Evolutionary conservation across 2,113 vertebrate species (phyloP).

Genomic region (Prunella fulvescens): DNA sequence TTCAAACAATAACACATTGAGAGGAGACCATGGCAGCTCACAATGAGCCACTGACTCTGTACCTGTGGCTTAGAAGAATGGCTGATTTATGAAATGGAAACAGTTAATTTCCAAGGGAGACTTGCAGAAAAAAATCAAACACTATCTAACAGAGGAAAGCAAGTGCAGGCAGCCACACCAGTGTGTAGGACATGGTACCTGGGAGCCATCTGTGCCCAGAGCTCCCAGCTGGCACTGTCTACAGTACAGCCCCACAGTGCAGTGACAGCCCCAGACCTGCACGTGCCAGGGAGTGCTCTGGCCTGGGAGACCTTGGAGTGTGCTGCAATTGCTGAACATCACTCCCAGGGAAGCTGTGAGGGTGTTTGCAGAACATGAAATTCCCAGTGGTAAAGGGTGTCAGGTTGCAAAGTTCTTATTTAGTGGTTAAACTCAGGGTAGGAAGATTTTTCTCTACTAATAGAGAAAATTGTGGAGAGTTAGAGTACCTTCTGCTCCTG

Average conservation of each 20-base stretch:
- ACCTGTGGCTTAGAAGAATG: not conserved
- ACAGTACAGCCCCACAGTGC: rapidly evolving
- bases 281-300: rapidly evolving
- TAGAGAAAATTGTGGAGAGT: not conserved
- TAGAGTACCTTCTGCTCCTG: not conserved
- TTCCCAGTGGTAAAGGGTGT: not conserved
- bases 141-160: not conserved
- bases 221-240: not conserved
- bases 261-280: not conserved
- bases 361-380: not conserved
- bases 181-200: rapidly evolving
- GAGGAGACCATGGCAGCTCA: not conserved
- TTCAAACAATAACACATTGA: not conserved
- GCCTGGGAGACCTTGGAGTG: not conserved
- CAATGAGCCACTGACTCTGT: not conserved
- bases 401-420: not conserved
- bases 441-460: not conserved
- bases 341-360: not conserved
- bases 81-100: not conserved
- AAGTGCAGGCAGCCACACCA: not conserved
- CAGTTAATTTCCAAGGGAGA: not conserved
- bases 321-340: not conserved
- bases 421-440: not conserved
- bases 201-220: not conserved
- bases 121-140: not conserved